Conservation (phyloP, 2,797 vertebrate species). For the Alectoris magna region DNA sequence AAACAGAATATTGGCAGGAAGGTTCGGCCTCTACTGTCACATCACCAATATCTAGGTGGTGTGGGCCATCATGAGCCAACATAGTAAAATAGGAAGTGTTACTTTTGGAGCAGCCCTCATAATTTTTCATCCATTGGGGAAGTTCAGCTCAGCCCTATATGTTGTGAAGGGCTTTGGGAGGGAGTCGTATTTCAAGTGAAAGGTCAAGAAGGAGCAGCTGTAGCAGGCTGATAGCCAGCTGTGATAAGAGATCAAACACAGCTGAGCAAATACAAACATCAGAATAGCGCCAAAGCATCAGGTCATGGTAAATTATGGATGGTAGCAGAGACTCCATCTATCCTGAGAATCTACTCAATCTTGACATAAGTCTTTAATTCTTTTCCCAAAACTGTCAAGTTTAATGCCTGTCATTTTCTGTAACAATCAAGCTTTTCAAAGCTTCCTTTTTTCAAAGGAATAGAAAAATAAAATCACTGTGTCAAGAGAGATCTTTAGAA, state of each 20-base stretch:
- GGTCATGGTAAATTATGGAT: background rate
- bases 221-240: background rate
- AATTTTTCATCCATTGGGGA: background rate
- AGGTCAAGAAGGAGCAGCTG: slow-evolving; percentile 34
- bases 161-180: background rate
- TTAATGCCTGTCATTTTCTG: background rate
- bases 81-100: background rate
- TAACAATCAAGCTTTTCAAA: background rate
- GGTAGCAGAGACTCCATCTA: background rate
- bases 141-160: background rate
- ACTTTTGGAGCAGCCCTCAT: background rate
- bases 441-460: background rate
- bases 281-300: background rate
- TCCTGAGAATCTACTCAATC: background rate
- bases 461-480: background rate
- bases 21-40: background rate
- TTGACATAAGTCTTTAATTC: background rate
- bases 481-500: background rate
- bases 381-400: background rate
- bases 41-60: background rate
- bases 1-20: background rate
- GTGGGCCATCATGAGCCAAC: background rate
- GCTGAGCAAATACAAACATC: background rate
- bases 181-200: background rate
- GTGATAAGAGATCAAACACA: slow-evolving; percentile 9